Evolutionary conservation across 2,888 invertebrate genomes (phyloP), one percentile per base, ranked within the genome.

Genomic region (Mycalesis mineus): DNA sequence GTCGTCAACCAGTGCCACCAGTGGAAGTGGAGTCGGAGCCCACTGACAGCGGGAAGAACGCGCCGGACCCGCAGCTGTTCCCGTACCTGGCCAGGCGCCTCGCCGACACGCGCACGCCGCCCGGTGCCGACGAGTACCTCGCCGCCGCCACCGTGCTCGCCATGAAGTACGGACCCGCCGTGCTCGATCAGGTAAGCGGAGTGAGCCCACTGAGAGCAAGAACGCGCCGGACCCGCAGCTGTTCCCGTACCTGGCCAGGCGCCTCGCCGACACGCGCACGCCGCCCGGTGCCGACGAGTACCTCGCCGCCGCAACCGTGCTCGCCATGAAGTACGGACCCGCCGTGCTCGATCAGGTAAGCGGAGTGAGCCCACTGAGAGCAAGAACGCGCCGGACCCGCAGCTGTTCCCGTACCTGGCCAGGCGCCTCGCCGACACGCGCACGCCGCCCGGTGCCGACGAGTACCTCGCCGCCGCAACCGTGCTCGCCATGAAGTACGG

Each of bases 401-500:
- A 94, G 69, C 91, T 97, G 62, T 97, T 96, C 84, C 97, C 97
- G 39, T 95, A 94, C 84, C 89, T 97, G 62, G 95, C 95, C 64
- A 93, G 94, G 61, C 91, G 92, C 44, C 84, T 93, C 55, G 92
- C 77, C 50, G 80, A 77, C 57, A 71, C 69, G 50, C 65, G 73
- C 29, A 70, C 80, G 17, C 80, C 80, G 67, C 87, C 87, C 33
- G 84, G 84, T 58, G 91, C 94, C 53, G 95, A 95, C 69, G 96
- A 96, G 77, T 95, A 94, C 45, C 93, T 94, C 61, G 95, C 95
- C 1, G 97, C 97, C 0, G 94, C 96, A 15, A 96, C 96, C 0
- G 96, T 97, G 93, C 91, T 97, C 65, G 95, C 95, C 62, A 92
- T 97, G 75, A 96, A 96, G 85, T 96, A 96, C 75, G 96, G 96